Evolutionary conservation across 1,140 invertebrate genomes (phyloP).

Genomic region (Drosophila trapezifrons): DNA sequence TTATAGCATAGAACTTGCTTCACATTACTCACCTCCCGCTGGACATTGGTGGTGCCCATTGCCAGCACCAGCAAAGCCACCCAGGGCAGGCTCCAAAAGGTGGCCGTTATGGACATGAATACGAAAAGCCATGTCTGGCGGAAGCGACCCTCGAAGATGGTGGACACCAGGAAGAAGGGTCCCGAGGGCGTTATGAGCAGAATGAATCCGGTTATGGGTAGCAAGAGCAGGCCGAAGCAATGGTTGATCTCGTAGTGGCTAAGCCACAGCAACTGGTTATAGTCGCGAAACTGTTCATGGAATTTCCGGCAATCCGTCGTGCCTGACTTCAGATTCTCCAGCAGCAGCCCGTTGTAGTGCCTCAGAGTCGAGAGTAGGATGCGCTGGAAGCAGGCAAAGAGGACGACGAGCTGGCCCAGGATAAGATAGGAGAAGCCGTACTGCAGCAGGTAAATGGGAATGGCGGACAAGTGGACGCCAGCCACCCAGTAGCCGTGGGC

Average conservation of each 20-base stretch:
- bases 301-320: not conserved
- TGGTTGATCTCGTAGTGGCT: conserved; percentile 4
- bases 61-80: conserved; percentile 5
- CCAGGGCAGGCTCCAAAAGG: conserved; percentile 29
- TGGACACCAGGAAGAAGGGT: conserved; percentile 24
- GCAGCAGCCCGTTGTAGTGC: conserved; percentile 2
- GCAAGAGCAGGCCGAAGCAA: conserved; percentile 14
- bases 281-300: not conserved
- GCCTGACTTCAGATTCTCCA: not conserved
- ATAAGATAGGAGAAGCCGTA: conserved; percentile 29
- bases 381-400: conserved; percentile 18
- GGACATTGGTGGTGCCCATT: conserved; percentile 21
- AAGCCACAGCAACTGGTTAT: conserved; percentile 23
- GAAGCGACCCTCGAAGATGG: conserved; percentile 24
- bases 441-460: conserved; percentile 21
- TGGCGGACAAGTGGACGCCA: not conserved
- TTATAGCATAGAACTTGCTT: not conserved
- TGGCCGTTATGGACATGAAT: conserved; percentile 1
- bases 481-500: conserved; percentile 23
- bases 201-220: conserved; percentile 29
- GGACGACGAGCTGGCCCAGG: conserved; percentile 27
- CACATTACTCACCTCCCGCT: conserved; percentile 33
- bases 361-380: conserved; percentile 7
- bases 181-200: conserved; percentile 32
- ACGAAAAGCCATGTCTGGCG: conserved; percentile 2